Conservation (phyloP, 2,113 vertebrate species). For the Craseonycteris thonglongyai region DNA sequence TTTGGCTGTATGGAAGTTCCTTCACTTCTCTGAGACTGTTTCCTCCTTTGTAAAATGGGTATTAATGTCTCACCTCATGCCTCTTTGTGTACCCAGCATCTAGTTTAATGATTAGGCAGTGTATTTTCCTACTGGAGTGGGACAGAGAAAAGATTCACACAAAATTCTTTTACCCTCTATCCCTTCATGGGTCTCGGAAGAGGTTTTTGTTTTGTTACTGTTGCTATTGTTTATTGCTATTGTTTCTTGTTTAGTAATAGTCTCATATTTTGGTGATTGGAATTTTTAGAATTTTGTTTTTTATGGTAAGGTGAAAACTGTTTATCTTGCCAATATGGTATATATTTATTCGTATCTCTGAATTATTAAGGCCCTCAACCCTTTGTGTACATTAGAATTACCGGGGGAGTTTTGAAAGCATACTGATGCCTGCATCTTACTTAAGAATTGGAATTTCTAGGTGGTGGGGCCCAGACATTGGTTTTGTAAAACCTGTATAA, state of each 20-base stretch:
- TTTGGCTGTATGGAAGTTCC: not conserved
- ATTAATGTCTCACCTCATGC: not conserved
- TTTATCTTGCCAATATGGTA: not conserved
- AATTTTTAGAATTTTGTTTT: not conserved
- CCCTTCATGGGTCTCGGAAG: not conserved
- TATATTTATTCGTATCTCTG: not conserved
- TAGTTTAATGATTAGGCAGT: not conserved
- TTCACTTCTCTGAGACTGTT: not conserved
- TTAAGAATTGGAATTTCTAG: not conserved
- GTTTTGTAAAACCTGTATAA: not conserved
- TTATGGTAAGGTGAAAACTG: not conserved
- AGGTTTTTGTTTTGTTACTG: not conserved
- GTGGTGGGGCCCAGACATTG: not conserved
- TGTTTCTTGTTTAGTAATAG: not conserved
- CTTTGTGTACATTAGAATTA: not conserved
- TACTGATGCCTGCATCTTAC: not conserved
- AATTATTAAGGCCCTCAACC: not conserved
- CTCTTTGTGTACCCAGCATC: not conserved
- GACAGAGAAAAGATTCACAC: not conserved
- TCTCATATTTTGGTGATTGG: not conserved
- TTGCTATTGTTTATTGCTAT: not conserved
- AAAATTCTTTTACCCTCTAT: not conserved
- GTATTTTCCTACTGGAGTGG: not conserved
- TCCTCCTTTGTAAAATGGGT: not conserved
- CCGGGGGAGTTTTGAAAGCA: not conserved